Evolutionary conservation across 2,797 vertebrate genomes (phyloP).

Genomic region (Onychomys leucogaster): DNA sequence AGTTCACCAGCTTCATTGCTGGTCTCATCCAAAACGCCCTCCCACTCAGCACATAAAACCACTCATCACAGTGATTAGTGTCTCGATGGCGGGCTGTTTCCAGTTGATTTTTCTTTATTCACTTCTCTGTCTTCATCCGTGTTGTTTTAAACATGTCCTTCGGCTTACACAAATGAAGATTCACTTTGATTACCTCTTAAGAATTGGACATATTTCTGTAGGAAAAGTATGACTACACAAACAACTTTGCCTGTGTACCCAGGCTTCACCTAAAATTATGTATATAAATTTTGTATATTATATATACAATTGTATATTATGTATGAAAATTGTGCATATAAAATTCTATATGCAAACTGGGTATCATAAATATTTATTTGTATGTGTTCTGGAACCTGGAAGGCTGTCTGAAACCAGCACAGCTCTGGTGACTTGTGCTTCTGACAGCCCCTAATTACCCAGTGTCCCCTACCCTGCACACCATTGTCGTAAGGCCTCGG

Average conservation of each 20-base stretch:
- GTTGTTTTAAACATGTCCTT: background rate
- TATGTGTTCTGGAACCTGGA: slow-evolving; percentile 7
- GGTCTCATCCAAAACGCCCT: background rate
- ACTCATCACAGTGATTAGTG: background rate
- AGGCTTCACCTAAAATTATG: slow-evolving; percentile 17
- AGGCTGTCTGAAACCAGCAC: background rate
- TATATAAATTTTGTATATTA: background rate
- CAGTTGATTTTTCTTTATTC: slow-evolving; percentile 21
- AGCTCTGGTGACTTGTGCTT: background rate
- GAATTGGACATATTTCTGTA: background rate
- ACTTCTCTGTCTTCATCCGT: slow-evolving; percentile 12
- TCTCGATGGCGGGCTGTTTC: background rate
- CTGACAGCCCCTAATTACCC: background rate
- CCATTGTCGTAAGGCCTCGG: background rate
- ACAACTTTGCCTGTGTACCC: background rate
- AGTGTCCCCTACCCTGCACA: background rate
- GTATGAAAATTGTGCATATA: background rate
- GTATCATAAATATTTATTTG: background rate
- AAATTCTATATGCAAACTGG: background rate
- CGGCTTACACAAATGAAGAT: slow-evolving; percentile 18
- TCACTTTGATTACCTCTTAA: background rate
- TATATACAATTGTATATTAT: background rate
- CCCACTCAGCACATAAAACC: background rate
- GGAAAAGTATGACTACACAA: background rate
- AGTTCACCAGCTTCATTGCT: background rate